Evolutionary conservation across 2,888 invertebrate genomes (phyloP), one percentile per base, ranked within the genome.

Genomic region (Cyaniris semiargus): DNA sequence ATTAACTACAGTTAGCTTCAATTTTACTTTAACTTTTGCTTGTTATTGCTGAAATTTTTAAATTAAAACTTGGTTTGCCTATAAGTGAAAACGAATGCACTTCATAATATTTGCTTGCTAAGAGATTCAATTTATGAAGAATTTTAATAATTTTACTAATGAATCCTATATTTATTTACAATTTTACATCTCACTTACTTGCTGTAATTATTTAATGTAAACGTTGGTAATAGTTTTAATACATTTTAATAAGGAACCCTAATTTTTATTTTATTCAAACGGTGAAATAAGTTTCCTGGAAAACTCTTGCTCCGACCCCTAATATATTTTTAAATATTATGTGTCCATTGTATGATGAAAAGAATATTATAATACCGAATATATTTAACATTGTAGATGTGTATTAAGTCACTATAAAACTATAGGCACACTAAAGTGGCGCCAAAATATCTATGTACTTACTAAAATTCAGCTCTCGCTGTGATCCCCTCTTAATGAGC

Each of bases 401-500:
- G 21, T 53, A 21, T 58, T 0, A 58, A 21, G 58, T 58, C 21
- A 58, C 21, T 21, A n/a, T n/a, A n/a, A 7, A 58, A 58, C 58
- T 44, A 3, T 58, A 21, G 21, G 21, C 21, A 58, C 4, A 66
- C 13, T 66, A 66, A 23, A 66, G 10, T 31, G 83, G 81, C 83
- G 81, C 81, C 82, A 80, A 80, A 84, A 83, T 79, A 81, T 81
- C 82, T 83, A 80, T 82, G 79, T 80, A 89, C 90, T 91, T 92
- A 91, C 92, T 91, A 90, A 93, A 93, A 92, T 91, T 93, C 91
- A 89, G 89, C 90, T 88, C 89, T 88, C 83, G 85, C 87, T 86
- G 86, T 83, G 91, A 90, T 88, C 90, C 89, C 91, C 90, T 88
- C 83, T 89, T 92, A 92, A 93, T 92, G 92, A 94, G 91, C 91